Evolutionary conservation across 2,797 vertebrate genomes (phyloP).

Genomic region (Zalophus californianus): DNA sequence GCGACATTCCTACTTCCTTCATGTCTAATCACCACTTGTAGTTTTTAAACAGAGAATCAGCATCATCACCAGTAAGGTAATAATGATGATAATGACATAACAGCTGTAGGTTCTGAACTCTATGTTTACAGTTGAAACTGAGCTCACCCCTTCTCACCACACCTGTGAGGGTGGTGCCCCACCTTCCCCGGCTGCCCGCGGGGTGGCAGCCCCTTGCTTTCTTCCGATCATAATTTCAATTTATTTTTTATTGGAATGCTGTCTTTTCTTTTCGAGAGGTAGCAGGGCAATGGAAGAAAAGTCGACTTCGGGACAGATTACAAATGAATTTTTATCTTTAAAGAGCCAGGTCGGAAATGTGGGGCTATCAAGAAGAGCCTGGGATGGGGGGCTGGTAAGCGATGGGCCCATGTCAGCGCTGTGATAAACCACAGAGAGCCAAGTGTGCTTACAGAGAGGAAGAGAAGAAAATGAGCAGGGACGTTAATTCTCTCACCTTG

Average conservation of each 20-base stretch:
- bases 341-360: slow-evolving; percentile 60
- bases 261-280: slow-evolving; percentile 60
- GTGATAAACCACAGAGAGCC: slow-evolving; percentile 77
- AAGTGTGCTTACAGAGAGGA: slow-evolving; percentile 16
- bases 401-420: slow-evolving; percentile 54
- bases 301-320: slow-evolving; percentile 67
- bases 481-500: slow-evolving; percentile 35
- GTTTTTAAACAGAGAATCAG: slow-evolving; percentile 20
- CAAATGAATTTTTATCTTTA: slow-evolving; percentile 76
- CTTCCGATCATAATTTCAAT: slow-evolving; percentile 50
- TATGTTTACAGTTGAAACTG: not conserved
- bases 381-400: slow-evolving; percentile 36
- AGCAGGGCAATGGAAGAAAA: slow-evolving; percentile 63
- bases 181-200: not conserved
- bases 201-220: slow-evolving; percentile 15
- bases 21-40: not conserved
- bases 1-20: not conserved
- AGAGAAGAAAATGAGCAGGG: slow-evolving; percentile 31
- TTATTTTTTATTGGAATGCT: slow-evolving; percentile 64
- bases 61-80: no score
- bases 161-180: not conserved
- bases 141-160: not conserved
- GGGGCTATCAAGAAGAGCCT: slow-evolving; percentile 48
- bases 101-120: not conserved
- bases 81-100: not conserved